A percentile compares a stretch with the other conserved stretches of the same genome.
These are phyloP conservation scores for Cerastis leucographa DNA, from an alignment of 2,888 invertebrate species.

Conservation along the genomic window DNA sequence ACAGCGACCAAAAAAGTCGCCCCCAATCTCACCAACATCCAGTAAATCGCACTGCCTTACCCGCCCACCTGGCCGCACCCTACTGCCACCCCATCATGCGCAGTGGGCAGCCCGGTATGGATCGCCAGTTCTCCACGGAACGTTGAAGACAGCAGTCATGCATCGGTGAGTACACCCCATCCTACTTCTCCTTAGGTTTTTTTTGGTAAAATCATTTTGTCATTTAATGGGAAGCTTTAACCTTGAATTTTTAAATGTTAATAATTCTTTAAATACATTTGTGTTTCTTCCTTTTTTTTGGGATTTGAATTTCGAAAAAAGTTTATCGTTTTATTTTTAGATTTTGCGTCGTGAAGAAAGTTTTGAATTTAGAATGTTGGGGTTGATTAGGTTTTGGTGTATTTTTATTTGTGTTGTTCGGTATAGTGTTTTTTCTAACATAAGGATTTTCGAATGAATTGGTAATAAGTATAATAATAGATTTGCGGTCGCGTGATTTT, in stretches of 20 bases:
- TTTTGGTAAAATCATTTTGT: neutral
- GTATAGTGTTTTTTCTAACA: neutral
- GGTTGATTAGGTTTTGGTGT: neutral
- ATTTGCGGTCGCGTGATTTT: neutral
- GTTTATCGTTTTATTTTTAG: constrained; percentile 12
- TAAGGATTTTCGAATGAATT: too few relatives aligned
- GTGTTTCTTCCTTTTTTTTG: neutral
- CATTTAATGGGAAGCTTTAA: constrained; percentile 4
- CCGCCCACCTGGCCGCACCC: constrained; percentile 64
- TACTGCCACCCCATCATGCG: constrained; percentile 80
- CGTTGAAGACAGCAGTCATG: constrained; percentile 68
- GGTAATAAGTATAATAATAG: too few relatives aligned
- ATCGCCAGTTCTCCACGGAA: constrained; percentile 74
- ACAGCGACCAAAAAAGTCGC: constrained; percentile 30
- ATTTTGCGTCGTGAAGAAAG: neutral
- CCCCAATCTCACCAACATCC: neutral
- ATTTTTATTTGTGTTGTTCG: neutral
- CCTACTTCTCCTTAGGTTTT: constrained; percentile 18
- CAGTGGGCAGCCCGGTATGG: constrained; percentile 75
- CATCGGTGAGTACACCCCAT: constrained; percentile 71
- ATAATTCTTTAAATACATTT: constrained; percentile 8
- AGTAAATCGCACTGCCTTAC: constrained; percentile 53
- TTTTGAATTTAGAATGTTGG: constrained; percentile 39
- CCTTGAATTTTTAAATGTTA: too few relatives aligned
- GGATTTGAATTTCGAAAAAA: constrained; percentile 16